Evolutionary conservation across 2,113 vertebrate species (phyloP).

Genomic region (Phaethornis superciliosus): DNA sequence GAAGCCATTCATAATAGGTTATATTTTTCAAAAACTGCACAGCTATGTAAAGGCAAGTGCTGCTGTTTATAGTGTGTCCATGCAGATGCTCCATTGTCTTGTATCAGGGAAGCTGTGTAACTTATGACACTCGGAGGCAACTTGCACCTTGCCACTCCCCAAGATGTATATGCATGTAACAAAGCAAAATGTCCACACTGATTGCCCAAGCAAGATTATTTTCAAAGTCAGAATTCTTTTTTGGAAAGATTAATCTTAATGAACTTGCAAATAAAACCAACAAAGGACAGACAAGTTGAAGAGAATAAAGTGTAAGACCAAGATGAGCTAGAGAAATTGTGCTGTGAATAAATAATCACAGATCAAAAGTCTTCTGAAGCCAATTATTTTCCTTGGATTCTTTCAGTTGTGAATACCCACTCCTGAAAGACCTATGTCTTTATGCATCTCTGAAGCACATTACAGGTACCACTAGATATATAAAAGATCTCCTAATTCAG

Average conservation of each 20-base stretch:
- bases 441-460: not conserved
- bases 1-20: not conserved
- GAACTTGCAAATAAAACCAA: slow-evolving; percentile 58
- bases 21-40: not conserved
- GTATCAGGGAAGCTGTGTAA: not conserved
- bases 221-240: slow-evolving; percentile 19
- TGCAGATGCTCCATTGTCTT: not conserved
- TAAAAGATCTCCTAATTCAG: not conserved
- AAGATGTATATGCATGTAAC: not conserved
- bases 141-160: not conserved
- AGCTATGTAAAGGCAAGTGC: not conserved
- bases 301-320: slow-evolving; percentile 47
- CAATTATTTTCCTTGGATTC: slow-evolving; percentile 40
- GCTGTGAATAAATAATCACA: slow-evolving; percentile 64
- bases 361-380: slow-evolving; percentile 39
- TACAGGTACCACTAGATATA: not conserved
- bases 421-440: not conserved
- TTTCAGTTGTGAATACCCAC: not conserved
- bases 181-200: not conserved
- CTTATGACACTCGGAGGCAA: not conserved
- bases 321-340: slow-evolving; percentile 27
- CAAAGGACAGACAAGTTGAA: slow-evolving; percentile 45
- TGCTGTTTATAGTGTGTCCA: not conserved
- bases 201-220: not conserved
- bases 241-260: slow-evolving; percentile 59